Percentiles rank a stretch among this genome's conserved stretches.
phyloP scores from a whole-genome alignment of 2,113 vertebrate species.

The Lepus europaeus region DNA sequence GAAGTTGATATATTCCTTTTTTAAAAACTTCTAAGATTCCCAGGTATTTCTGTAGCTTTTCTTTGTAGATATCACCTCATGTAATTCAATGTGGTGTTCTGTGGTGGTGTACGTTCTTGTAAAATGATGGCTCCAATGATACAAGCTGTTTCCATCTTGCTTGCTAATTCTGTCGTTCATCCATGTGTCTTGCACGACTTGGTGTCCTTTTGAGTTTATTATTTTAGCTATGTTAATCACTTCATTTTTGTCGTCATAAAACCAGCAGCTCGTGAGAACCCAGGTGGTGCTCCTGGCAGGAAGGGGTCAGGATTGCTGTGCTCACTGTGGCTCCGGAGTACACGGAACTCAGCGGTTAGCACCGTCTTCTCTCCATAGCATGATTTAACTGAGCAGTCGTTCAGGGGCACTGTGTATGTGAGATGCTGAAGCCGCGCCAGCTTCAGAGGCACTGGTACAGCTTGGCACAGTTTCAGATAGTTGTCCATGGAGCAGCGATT shows the following conservation, averaged over 20 bases:
- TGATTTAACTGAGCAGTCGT: constrained; percentile 59
- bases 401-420: constrained; percentile 68
- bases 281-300: constrained; percentile 50
- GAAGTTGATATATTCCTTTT: background rate
- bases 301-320: constrained; percentile 10
- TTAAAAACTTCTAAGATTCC: constrained; percentile 23
- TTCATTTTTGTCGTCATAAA: constrained; percentile 57
- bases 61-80: background rate
- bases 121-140: constrained; percentile 8
- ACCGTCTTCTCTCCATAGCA: constrained; percentile 42
- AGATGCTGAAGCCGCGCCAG: constrained; percentile 68
- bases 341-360: constrained; percentile 51
- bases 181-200: background rate
- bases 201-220: constrained; percentile 22
- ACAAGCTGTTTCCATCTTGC: background rate
- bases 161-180: background rate
- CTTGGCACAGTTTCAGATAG: constrained; percentile 66
- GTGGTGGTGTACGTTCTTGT: constrained; percentile 48
- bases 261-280: background rate
- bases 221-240: constrained; percentile 12
- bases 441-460: constrained; percentile 74
- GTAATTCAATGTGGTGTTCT: background rate
- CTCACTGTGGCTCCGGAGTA: constrained; percentile 51
- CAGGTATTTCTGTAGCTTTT: background rate
- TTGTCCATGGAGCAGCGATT: constrained; percentile 73